phyloP scores from a whole-genome alignment of 2,797 vertebrate genomes.

The Arctocebus calabarensis region DNA sequence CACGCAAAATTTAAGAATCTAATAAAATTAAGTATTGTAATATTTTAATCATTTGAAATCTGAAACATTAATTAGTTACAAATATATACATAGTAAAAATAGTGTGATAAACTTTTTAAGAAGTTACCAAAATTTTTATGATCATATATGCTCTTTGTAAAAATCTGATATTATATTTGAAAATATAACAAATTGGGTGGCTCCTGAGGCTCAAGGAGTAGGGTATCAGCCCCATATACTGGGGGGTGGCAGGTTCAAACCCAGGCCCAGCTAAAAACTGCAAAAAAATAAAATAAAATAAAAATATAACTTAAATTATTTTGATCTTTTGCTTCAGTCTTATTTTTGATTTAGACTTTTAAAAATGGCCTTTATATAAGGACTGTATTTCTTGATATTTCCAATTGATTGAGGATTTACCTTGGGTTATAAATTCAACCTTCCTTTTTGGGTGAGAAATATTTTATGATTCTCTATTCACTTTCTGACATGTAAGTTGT shows the following conservation, averaged over 20 bases:
- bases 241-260: no score
- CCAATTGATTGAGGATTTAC: constrained; percentile 64
- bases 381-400: constrained; percentile 61
- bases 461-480: constrained; percentile 71
- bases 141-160: background rate
- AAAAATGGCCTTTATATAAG: background rate
- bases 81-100: background rate
- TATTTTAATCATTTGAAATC: background rate
- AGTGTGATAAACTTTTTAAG: background rate
- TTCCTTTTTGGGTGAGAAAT: constrained; percentile 56
- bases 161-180: constrained; percentile 1
- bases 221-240: no score
- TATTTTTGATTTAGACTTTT: background rate
- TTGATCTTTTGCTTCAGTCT: constrained; percentile 1
- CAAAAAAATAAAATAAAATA: no score
- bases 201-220: no score
- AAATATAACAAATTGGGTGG: background rate
- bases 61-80: background rate
- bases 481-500: constrained; percentile 26
- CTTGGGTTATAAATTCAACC: constrained; percentile 59
- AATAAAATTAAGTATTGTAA: background rate
- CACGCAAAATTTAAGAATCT: background rate
- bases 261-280: no score
- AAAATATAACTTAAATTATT: background rate
- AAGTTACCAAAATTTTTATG: background rate